Evolutionary conservation across 2,113 vertebrate species (phyloP), one percentile per base, ranked within the genome.

Genomic region (Pelobates fuscus): DNA sequence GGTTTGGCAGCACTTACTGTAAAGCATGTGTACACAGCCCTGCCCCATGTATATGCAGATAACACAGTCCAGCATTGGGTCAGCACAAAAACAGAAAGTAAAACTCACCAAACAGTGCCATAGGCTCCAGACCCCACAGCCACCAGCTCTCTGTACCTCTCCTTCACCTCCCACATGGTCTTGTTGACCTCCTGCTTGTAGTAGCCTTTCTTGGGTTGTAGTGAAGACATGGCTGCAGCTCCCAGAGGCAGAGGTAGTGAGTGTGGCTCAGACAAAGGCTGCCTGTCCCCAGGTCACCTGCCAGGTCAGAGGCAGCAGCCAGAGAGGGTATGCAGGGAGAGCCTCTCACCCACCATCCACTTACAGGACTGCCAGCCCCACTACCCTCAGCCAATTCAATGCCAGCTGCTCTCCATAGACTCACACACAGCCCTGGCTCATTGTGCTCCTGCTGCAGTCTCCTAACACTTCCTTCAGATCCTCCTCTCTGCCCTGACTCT

Each of bases 111-210:
- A 60, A 97, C 95, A 1, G 94, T 93, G 54, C 95, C 95, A 18
- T 98, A 98, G 0, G 95, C 95, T 72, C 95, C 95, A 0, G 95
- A 96, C 10, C 95, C 95, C 78, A 96, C 90, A 61, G 95, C 89
- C 83, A 92, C 89, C 80, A 96, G 85, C 78, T 95, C 94, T 26
- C 85, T 88, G 86, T 96, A 96, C 84, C 92, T 84, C 69, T 92
- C 93, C 84, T 91, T 91, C 65, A 94, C 94, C 78, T 96, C 94
- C 95, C 95, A 98, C 44, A 85, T 83, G 0, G 94, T 96, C 79
- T 92, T 92, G 84, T 93, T 92, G 6, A 97, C 84, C 67, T 96
- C 95, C 86, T 95, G 94, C 62, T 89, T 90, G 86, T 91, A 94
- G 67, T 92, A 97, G 60, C 94, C 94, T 6, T 77, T 81, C 71